Evolutionary conservation across 2,888 invertebrate species (phyloP).

Genomic region (Tipula confusa): DNA sequence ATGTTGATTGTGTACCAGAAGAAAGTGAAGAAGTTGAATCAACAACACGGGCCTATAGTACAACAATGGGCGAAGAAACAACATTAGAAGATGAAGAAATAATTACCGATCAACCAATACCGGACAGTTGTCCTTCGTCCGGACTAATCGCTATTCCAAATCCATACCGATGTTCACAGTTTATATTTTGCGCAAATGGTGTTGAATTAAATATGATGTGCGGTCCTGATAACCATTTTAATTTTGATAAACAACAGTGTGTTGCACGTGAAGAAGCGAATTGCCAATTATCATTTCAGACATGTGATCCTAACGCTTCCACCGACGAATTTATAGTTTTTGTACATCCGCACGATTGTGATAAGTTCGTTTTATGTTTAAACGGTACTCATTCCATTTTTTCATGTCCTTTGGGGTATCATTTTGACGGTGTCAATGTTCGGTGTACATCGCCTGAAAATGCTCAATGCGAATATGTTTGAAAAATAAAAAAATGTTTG

Average conservation of each 20-base stretch:
- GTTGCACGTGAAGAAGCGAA: background rate
- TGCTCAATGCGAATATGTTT: too few relatives aligned
- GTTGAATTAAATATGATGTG: background rate
- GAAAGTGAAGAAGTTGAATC: too few relatives aligned
- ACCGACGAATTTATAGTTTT: background rate
- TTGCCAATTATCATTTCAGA: background rate
- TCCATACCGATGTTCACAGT: background rate
- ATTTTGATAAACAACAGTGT: background rate
- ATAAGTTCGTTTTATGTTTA: background rate
- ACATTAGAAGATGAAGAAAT: background rate
- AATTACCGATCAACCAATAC: conserved; percentile 3
- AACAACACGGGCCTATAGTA: background rate
- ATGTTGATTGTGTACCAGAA: too few relatives aligned
- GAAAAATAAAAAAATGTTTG: too few relatives aligned
- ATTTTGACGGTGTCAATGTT: too few relatives aligned
- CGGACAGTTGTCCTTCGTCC: background rate
- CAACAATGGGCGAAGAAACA: background rate
- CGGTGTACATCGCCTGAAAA: too few relatives aligned
- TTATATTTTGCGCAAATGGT: background rate
- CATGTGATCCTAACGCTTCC: background rate
- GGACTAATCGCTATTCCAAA: conserved; percentile 29
- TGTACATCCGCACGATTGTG: background rate
- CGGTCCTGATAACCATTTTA: background rate
- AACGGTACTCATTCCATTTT: background rate
- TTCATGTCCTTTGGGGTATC: background rate